These are phyloP conservation scores for Cyprinodon tularosa DNA, from an alignment of 2,113 vertebrate genomes.

Conservation along the genomic window DNA sequence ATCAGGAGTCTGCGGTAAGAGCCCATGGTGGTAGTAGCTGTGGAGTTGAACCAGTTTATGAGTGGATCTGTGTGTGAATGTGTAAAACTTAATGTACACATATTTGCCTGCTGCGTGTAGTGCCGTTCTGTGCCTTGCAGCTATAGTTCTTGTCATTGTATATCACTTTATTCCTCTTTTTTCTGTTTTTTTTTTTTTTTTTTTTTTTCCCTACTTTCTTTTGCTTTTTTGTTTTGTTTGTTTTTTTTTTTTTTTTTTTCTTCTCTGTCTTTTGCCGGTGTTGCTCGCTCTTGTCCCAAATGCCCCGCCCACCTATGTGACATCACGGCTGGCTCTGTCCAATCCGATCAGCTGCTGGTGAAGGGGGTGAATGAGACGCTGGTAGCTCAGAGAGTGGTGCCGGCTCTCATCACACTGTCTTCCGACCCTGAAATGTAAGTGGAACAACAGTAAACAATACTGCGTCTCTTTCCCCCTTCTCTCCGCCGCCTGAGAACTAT, in stretches of 20 bases:
- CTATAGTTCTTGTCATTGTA: conserved; percentile 74
- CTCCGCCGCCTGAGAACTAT: conserved; percentile 54
- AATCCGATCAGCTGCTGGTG: conserved; percentile 98
- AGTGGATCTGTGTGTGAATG: conserved; percentile 40
- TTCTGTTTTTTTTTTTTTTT: conserved; percentile 61
- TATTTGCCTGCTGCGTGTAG: conserved; percentile 59
- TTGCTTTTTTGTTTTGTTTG: conserved; percentile 29
- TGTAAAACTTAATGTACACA: conserved; percentile 21
- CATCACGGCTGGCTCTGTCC: conserved; percentile 77
- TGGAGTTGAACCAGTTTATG: conserved; percentile 76
- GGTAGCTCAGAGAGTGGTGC: conserved; percentile 99
- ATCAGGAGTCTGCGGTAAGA: conserved; percentile 55
- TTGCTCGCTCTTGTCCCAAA: conserved; percentile 87
- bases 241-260: conserved; percentile 26
- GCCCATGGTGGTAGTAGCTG: conserved; percentile 69
- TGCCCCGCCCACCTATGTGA: conserved; percentile 74
- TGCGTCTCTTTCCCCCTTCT: conserved; percentile 74
- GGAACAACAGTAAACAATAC: conserved; percentile 76
- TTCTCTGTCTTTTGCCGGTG: conserved; percentile 79
- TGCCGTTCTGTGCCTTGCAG: conserved; percentile 68
- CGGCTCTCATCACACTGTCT: conserved; percentile 99
- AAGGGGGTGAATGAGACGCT: conserved; percentile 99
- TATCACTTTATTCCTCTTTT: conserved; percentile 80
- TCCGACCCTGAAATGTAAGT: conserved; percentile 99
- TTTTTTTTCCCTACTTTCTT: conserved; percentile 54